phyloP scores from a whole-genome alignment of 1,140 invertebrate genomes.

The Dufourea novaeangliae region DNA sequence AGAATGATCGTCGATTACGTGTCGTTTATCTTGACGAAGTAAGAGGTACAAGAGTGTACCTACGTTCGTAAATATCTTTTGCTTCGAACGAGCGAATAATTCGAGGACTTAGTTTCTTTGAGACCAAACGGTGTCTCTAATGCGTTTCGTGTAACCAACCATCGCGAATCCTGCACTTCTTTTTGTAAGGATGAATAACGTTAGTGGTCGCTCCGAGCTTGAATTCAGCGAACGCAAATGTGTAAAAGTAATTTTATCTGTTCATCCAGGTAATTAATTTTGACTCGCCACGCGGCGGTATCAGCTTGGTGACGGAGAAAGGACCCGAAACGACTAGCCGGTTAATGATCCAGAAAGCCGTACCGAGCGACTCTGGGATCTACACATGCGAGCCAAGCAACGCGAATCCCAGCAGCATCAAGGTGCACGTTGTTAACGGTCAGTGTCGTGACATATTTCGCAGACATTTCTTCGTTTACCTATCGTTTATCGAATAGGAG shows the following conservation, averaged over 20 bases:
- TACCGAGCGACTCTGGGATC: slow-evolving; percentile 82
- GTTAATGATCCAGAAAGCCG: slow-evolving; percentile 84
- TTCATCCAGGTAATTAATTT: slow-evolving; percentile 81
- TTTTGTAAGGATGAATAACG: too few relatives aligned
- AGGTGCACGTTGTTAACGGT: slow-evolving; percentile 86
- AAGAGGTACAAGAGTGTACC: neutral
- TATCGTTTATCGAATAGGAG: neutral
- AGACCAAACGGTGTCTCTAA: too few relatives aligned
- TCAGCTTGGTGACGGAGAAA: slow-evolving; percentile 84
- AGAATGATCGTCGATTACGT: neutral
- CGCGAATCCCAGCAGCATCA: slow-evolving; percentile 83
- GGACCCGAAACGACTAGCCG: slow-evolving; percentile 84
- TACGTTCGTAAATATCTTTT: neutral
- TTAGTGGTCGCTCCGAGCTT: too few relatives aligned
- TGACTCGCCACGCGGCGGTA: slow-evolving; percentile 83
- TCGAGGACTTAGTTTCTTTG: too few relatives aligned
- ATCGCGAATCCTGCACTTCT: too few relatives aligned
- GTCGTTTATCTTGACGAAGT: neutral
- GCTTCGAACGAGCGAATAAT: too few relatives aligned
- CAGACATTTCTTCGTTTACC: neutral
- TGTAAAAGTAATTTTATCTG: slow-evolving; percentile 10
- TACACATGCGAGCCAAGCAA: slow-evolving; percentile 85
- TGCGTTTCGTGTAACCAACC: too few relatives aligned
- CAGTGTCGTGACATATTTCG: slow-evolving; percentile 53
- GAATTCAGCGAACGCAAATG: neutral